phyloP scores from a whole-genome alignment of 2,888 invertebrate genomes.

The Gryllus longicercus region DNA sequence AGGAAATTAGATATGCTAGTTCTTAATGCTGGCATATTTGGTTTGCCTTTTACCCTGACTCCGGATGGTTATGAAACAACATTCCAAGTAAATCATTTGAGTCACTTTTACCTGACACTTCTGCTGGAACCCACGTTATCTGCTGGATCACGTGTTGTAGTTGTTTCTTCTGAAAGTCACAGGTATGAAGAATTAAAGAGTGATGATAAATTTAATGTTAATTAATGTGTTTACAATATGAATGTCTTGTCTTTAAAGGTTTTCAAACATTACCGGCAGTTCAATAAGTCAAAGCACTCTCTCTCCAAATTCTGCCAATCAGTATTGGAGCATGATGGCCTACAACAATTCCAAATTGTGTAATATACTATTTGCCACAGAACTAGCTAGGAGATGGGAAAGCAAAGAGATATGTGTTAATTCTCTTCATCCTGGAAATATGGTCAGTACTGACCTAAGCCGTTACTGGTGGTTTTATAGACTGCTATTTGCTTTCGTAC shows the following conservation, averaged over 20 bases:
- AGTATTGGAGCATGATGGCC: constrained; percentile 77
- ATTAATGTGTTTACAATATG: background rate
- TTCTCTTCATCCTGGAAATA: constrained; percentile 86
- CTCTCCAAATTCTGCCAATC: constrained; percentile 61
- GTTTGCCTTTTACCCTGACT: constrained; percentile 66
- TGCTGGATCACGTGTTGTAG: constrained; percentile 67
- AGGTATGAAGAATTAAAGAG: constrained; percentile 53
- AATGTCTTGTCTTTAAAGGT: constrained; percentile 46
- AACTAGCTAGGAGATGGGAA: constrained; percentile 69
- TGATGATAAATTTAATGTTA: background rate
- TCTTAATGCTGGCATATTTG: constrained; percentile 80
- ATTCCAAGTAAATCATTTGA: constrained; percentile 85
- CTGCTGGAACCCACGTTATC: constrained; percentile 69
- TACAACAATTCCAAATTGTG: constrained; percentile 88
- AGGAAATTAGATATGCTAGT: constrained; percentile 71
- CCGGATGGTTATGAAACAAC: constrained; percentile 71
- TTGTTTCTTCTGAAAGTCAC: constrained; percentile 88
- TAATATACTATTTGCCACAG: constrained; percentile 77
- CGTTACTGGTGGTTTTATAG: constrained; percentile 84
- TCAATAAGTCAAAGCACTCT: constrained; percentile 45
- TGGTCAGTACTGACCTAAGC: constrained; percentile 74
- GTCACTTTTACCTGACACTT: constrained; percentile 75
- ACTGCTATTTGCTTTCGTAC: constrained; percentile 71
- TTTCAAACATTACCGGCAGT: constrained; percentile 51
- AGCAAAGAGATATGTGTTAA: constrained; percentile 68